These are phyloP conservation scores for Campylorhamphus procurvoides DNA, from an alignment of 2,113 vertebrate species.

Conservation along the genomic window DNA sequence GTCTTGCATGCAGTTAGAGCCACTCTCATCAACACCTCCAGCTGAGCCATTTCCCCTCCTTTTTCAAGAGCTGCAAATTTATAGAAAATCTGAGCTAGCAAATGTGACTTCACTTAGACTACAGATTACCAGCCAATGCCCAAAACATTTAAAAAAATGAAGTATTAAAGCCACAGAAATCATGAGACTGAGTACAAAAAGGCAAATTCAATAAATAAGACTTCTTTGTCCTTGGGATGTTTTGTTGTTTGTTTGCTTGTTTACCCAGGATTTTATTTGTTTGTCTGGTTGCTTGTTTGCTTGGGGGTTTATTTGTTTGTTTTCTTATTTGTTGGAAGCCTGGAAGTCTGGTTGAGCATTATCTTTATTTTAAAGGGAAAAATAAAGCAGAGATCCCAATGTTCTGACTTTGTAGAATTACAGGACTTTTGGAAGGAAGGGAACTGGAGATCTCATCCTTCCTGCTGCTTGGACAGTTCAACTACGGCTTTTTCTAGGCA, in stretches of 20 bases:
- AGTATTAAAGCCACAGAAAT: not conserved
- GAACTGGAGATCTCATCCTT: not conserved
- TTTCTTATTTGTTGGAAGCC: not conserved
- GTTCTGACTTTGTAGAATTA: not conserved
- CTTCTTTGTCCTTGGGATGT: not conserved
- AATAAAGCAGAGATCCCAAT: not conserved
- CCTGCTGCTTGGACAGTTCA: not conserved
- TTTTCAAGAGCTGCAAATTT: not conserved
- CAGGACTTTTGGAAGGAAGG: not conserved
- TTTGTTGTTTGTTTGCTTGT: not conserved
- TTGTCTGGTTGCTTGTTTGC: not conserved
- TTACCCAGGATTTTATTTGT: not conserved
- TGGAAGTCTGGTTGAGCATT: not conserved
- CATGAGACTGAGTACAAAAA: not conserved
- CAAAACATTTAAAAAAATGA: not conserved
- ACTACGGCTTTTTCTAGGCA: not conserved
- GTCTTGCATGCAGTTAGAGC: not conserved
- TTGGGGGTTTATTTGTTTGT: not conserved
- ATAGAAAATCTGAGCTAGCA: not conserved
- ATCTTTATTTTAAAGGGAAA: not conserved
- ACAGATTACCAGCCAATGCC: not conserved
- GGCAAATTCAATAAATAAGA: not conserved
- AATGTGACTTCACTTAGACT: not conserved
- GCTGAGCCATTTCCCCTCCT: not conserved
- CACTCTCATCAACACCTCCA: not conserved